Evolutionary conservation across 2,888 invertebrate genomes (phyloP).

Genomic region (Hyalella azteca): DNA sequence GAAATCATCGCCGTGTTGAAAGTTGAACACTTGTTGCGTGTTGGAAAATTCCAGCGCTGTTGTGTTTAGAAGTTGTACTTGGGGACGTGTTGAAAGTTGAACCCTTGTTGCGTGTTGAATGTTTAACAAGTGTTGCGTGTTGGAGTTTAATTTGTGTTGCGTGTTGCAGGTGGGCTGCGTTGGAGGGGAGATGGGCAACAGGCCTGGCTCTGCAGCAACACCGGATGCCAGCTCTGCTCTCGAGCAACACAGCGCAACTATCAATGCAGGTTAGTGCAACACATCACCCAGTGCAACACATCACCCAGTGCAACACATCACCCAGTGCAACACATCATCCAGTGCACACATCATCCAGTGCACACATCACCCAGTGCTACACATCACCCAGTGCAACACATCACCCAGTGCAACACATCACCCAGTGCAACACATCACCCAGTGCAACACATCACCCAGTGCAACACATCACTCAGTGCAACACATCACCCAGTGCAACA

Average conservation of each 20-base stretch:
- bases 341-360: neutral
- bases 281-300: neutral
- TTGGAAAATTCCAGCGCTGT: too few relatives aligned
- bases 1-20: too few relatives aligned
- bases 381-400: too few relatives aligned
- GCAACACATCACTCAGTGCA: too few relatives aligned
- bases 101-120: too few relatives aligned
- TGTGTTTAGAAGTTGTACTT: too few relatives aligned
- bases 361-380: too few relatives aligned
- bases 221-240: slow-evolving; percentile 43
- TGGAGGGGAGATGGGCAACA: slow-evolving; percentile 67
- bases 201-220: slow-evolving; percentile 59
- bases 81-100: too few relatives aligned
- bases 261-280: slow-evolving; percentile 43
- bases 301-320: neutral
- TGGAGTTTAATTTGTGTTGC: neutral
- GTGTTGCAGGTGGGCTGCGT: slow-evolving; percentile 48
- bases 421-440: neutral
- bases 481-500: too few relatives aligned
- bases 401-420: neutral
- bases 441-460: too few relatives aligned
- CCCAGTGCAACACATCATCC: neutral
- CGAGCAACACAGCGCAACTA: slow-evolving; percentile 49
- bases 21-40: too few relatives aligned
- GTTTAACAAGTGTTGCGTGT: too few relatives aligned